A percentile compares a stretch with the other conserved stretches of the same genome.
These are phyloP conservation scores for Ceraclea dissimilis DNA, from an alignment of 2,888 invertebrate genomes.

Conservation along the genomic window DNA sequence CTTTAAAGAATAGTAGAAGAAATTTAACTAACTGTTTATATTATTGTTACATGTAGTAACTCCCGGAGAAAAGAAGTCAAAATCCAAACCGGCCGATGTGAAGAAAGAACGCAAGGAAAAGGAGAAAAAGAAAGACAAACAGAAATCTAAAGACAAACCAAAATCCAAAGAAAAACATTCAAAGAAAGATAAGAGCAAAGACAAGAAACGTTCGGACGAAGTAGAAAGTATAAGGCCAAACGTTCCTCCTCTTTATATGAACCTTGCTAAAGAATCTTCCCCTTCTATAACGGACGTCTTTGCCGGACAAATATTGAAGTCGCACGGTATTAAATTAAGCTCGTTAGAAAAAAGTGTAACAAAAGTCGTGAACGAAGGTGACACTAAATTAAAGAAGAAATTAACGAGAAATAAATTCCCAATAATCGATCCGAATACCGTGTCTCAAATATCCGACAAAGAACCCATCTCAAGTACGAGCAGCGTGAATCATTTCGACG, in stretches of 20 bases:
- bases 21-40: background rate
- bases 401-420: slow-evolving; percentile 37
- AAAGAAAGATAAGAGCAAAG: slow-evolving; percentile 41
- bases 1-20: background rate
- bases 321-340: slow-evolving; percentile 37
- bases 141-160: slow-evolving; percentile 30
- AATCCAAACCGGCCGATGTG: slow-evolving; percentile 9
- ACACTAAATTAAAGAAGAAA: slow-evolving; percentile 25
- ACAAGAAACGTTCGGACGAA: slow-evolving; percentile 30
- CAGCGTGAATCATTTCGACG: slow-evolving; percentile 41
- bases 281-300: slow-evolving; percentile 56
- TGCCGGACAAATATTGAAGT: slow-evolving; percentile 53
- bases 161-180: slow-evolving; percentile 42
- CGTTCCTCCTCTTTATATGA: slow-evolving; percentile 38
- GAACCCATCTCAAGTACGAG: slow-evolving; percentile 18
- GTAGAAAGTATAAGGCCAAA: slow-evolving; percentile 42
- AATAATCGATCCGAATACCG: slow-evolving; percentile 43
- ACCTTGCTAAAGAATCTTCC: slow-evolving; percentile 34
- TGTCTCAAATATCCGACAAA: slow-evolving; percentile 26
- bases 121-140: slow-evolving; percentile 32
- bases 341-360: slow-evolving; percentile 31
- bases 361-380: slow-evolving; percentile 27
- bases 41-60: background rate
- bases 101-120: slow-evolving; percentile 32
- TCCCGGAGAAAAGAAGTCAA: slow-evolving; percentile 28